Evolutionary conservation across 2,113 vertebrate species (phyloP), one percentile per base, ranked within the genome.

Genomic region (Anser cygnoides): DNA sequence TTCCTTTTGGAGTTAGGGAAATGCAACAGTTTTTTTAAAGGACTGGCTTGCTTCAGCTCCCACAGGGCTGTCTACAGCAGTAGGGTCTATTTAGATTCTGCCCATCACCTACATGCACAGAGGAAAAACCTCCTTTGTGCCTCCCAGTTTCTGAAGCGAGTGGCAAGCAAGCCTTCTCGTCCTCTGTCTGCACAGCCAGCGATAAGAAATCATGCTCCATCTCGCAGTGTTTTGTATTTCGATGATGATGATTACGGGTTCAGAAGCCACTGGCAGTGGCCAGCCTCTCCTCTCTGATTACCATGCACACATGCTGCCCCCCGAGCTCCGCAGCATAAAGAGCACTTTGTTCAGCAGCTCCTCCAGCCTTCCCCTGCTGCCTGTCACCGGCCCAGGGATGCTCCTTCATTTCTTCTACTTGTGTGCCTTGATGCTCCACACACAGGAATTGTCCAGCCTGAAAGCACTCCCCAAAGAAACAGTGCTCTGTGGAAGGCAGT

Each of bases 101-200:
- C 46, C 44, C 5, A 8, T 91, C 93, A 85, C 31, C 65, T 73
- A 94, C 95, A 81, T 8, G 19, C 39, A 93, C 41, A 44, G 29
- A 66, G 87, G n/a, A 94, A 96, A 91, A 57, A 1, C 13, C 22
- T 52, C 33, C 43, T 91, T 92, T 93, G 33, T 91, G 76, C 54
- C n/a, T 81, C 44, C 43, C 43, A 35, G 17, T 44, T 43, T 68
- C 75, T 49, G 43, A 33, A 59, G 39, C 8, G n/a, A 74, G 13
- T 67, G 33, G 35, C 26, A 5, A 61, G 18, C 4, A 13, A 93
- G 17, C 18, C 52, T 81, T 61, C 5, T 4, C 50, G n/a, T 54
- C 91, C 72, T 31, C n/a, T 26, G 7, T 26, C 75, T 52, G 76
- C 1, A 0, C 2, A 4, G 20, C 46, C 25, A 10, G 82, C 6